These are phyloP conservation scores for Epistrophe eligans DNA, from an alignment of 2,888 invertebrate species.

Conservation along the genomic window DNA sequence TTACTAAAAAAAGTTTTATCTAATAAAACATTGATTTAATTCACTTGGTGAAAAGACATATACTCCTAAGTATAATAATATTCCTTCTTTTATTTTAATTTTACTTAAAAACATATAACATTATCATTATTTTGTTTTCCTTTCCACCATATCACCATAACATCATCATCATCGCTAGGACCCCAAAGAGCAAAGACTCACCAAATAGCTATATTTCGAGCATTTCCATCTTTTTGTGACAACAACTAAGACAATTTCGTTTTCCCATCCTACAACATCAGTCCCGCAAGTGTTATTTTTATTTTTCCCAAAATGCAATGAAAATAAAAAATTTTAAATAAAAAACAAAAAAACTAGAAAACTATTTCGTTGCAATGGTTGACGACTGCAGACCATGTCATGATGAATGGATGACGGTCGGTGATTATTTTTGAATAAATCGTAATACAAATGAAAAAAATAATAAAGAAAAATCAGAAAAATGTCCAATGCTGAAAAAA, in stretches of 20 bases:
- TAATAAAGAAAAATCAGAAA: conserved; percentile 5
- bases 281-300: conserved; percentile 13
- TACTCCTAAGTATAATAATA: no score
- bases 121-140: neutral
- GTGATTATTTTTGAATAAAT: conserved; percentile 75
- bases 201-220: neutral
- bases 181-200: neutral
- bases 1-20: no score
- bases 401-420: conserved; percentile 69
- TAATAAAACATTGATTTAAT: no score
- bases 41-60: no score
- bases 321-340: conserved; percentile 4
- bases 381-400: conserved; percentile 73
- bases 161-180: neutral
- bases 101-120: neutral
- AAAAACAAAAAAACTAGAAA: conserved; percentile 9
- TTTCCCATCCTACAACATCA: conserved; percentile 1
- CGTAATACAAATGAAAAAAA: conserved; percentile 36
- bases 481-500: neutral
- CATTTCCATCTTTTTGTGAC: conserved; percentile 4
- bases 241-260: neutral
- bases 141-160: neutral
- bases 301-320: conserved; percentile 11
- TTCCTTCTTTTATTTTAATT: neutral
- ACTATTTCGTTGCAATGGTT: conserved; percentile 67